Evolutionary conservation across 2,113 vertebrate species (phyloP).

Genomic region (Camelus dromedarius): DNA sequence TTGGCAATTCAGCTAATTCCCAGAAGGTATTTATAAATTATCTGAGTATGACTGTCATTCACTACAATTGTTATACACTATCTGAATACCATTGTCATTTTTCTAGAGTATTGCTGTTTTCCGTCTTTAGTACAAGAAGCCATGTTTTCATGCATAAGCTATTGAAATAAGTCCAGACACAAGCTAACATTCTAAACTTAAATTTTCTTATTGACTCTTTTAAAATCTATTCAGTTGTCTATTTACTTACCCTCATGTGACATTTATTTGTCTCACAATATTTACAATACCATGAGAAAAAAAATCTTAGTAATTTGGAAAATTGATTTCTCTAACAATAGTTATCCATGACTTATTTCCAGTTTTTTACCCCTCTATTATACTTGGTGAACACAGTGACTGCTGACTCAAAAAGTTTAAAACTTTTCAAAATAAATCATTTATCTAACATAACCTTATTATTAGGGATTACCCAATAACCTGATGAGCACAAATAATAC

Average conservation of each 20-base stretch:
- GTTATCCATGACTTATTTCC: neutral
- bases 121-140: neutral
- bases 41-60: neutral
- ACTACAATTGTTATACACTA: neutral
- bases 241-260: neutral
- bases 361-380: neutral
- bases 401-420: neutral
- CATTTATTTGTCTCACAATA: neutral
- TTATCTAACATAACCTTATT: neutral
- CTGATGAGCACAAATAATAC: neutral
- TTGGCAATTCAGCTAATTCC: neutral
- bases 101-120: neutral
- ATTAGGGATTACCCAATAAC: neutral
- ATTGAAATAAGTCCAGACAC: neutral
- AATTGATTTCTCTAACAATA: neutral
- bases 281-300: slow-evolving; percentile 25
- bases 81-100: neutral
- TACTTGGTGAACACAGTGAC: neutral
- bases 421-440: neutral
- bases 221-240: slow-evolving; percentile 22
- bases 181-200: neutral
- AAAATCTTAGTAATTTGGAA: neutral
- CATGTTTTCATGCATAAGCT: neutral
- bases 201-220: slow-evolving; percentile 31
- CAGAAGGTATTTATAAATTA: neutral